These are phyloP conservation scores for Falco biarmicus DNA, from an alignment of 2,797 vertebrate genomes.

Conservation along the genomic window DNA sequence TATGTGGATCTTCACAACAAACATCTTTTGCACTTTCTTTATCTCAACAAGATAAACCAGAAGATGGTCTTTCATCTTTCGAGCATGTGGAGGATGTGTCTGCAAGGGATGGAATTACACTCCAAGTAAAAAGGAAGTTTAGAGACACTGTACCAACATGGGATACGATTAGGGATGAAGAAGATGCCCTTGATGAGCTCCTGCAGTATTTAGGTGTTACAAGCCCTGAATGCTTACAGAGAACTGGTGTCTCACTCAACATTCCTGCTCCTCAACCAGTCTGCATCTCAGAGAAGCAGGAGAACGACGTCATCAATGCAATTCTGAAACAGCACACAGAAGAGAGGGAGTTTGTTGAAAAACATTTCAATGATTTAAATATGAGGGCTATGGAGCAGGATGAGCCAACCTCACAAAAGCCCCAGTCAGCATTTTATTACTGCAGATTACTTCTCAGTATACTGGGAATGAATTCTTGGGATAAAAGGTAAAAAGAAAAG, in stretches of 20 bases:
- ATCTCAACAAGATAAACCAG: conserved; percentile 77
- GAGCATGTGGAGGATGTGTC: conserved; percentile 69
- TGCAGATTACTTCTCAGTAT: conserved; percentile 96
- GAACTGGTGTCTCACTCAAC: conserved; percentile 92
- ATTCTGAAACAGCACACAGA: conserved; percentile 95
- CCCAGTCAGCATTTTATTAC: conserved; percentile 97
- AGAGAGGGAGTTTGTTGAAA: conserved; percentile 91
- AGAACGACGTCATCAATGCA: conserved; percentile 97
- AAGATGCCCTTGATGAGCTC: conserved; percentile 94
- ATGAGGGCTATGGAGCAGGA: conserved; percentile 91
- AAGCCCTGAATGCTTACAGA: conserved; percentile 96
- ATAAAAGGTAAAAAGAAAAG: conserved; percentile 89
- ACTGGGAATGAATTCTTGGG: conserved; percentile 98
- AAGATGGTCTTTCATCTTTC: conserved; percentile 74
- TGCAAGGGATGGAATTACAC: conserved; percentile 82
- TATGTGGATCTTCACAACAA: conserved; percentile 77
- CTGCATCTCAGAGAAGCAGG: conserved; percentile 97
- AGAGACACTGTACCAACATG: conserved; percentile 92
- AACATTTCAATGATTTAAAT: conserved; percentile 90
- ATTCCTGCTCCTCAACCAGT: conserved; percentile 91
- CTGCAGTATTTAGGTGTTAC: conserved; percentile 95
- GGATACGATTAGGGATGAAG: conserved; percentile 91
- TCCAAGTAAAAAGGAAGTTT: conserved; percentile 86
- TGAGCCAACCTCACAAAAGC: conserved; percentile 88
- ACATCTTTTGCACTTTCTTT: conserved; percentile 75